phyloP scores from a whole-genome alignment of 2,113 vertebrate genomes.

The Lipophrys pholis region DNA sequence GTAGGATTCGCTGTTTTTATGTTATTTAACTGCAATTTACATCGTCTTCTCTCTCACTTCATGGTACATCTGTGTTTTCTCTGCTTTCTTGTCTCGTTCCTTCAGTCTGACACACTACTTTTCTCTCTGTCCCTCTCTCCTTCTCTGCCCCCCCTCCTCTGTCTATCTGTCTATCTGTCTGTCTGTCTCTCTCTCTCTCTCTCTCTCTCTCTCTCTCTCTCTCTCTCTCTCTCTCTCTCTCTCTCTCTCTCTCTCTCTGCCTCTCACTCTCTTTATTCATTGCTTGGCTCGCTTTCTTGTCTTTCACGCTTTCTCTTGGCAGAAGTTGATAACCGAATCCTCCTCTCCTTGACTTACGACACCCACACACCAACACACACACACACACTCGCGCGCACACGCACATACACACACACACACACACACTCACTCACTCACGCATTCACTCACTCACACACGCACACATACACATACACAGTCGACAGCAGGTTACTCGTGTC shows the following conservation, averaged over 20 bases:
- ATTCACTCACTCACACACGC: too few relatives aligned
- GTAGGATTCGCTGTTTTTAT: too few relatives aligned
- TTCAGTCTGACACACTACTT: too few relatives aligned
- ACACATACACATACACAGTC: slow-evolving; percentile 12
- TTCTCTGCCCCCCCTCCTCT: background rate
- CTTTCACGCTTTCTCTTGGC: slow-evolving; percentile 28
- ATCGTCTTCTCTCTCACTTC: too few relatives aligned
- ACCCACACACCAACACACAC: slow-evolving; percentile 38
- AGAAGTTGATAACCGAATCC: slow-evolving; percentile 40
- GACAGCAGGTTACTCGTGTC: slow-evolving; percentile 69
- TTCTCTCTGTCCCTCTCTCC: too few relatives aligned
- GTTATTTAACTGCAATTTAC: too few relatives aligned
- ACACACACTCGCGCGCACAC: slow-evolving; percentile 36
- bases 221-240: background rate
- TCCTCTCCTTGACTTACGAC: slow-evolving; percentile 45
- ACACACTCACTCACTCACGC: background rate
- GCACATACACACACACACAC: background rate
- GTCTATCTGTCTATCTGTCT: background rate
- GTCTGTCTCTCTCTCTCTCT: background rate
- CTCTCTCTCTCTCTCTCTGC: background rate
- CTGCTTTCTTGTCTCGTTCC: too few relatives aligned
- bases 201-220: background rate
- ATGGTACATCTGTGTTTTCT: background rate
- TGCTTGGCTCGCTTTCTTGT: background rate
- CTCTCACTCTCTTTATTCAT: background rate